Conservation (phyloP, 2,797 vertebrate genomes). For the Falco biarmicus region DNA sequence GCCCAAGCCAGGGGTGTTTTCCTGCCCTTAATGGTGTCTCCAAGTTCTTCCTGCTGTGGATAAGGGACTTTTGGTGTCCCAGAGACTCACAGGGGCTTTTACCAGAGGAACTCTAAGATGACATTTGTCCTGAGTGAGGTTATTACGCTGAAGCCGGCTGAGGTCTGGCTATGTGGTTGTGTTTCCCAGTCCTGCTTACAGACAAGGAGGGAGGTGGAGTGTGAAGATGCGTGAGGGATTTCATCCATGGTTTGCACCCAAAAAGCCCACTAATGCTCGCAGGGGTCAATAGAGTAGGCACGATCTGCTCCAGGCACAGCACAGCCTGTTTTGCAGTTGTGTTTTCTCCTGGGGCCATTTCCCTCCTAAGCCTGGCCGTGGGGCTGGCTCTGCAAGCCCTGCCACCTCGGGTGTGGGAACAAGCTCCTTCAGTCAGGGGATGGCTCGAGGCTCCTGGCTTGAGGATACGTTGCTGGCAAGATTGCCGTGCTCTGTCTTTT, state of each 20-base stretch:
- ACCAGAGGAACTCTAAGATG: not conserved
- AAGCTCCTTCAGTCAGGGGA: not conserved
- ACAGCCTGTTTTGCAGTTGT: not conserved
- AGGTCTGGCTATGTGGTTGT: not conserved
- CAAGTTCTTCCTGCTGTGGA: not conserved
- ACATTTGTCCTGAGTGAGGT: not conserved
- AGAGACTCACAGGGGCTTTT: not conserved
- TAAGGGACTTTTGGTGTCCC: not conserved
- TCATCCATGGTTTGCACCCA: not conserved
- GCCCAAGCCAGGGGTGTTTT: not conserved
- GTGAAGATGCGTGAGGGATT: not conserved
- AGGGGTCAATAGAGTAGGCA: not conserved
- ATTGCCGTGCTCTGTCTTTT: not conserved
- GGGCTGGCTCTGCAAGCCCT: not conserved
- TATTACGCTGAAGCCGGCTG: not conserved
- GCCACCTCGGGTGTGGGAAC: not conserved
- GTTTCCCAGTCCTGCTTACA: not conserved
- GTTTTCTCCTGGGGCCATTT: not conserved
- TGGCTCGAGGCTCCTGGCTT: not conserved
- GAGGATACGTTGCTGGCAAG: not conserved
- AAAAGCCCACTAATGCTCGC: not conserved
- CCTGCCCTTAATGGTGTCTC: not conserved
- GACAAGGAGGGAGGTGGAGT: not conserved
- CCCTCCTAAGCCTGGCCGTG: rapidly evolving
- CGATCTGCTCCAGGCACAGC: not conserved